A percentile compares a stretch with the other conserved stretches of the same genome.
These are phyloP conservation scores for Panulirus ornatus DNA, from an alignment of 1,140 invertebrate species.

Conservation along the genomic window DNA sequence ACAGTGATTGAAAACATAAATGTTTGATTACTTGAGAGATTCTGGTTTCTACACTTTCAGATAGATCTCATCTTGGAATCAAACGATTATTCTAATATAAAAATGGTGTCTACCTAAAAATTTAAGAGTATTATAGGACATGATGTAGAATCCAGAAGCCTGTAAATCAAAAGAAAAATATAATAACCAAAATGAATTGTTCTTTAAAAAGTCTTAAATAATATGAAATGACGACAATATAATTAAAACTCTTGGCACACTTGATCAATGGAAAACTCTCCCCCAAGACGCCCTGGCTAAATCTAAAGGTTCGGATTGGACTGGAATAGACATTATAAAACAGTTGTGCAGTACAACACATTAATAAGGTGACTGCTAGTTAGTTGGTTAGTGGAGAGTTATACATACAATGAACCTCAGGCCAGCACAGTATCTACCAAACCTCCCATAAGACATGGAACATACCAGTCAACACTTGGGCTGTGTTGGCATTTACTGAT, in stretches of 20 bases:
- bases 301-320: slow-evolving; percentile 67
- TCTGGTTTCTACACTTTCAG: slow-evolving; percentile 45
- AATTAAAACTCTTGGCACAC: slow-evolving; percentile 60
- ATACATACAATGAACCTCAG: slow-evolving; percentile 37
- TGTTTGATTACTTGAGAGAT: slow-evolving; percentile 55
- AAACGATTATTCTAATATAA: not conserved
- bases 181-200: slow-evolving; percentile 31
- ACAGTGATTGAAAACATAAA: slow-evolving; percentile 29
- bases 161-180: slow-evolving; percentile 31
- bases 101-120: not conserved
- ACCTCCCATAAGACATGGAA: not conserved
- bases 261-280: slow-evolving; percentile 56
- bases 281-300: slow-evolving; percentile 49
- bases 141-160: slow-evolving; percentile 54
- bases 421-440: slow-evolving; percentile 37
- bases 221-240: slow-evolving; percentile 36
- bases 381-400: slow-evolving; percentile 53
- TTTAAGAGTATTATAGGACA: not conserved
- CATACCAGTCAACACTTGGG: slow-evolving; percentile 2
- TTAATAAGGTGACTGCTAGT: slow-evolving; percentile 52
- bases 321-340: slow-evolving; percentile 53
- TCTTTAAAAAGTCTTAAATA: slow-evolving; percentile 44
- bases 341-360: slow-evolving; percentile 59
- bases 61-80: not conserved
- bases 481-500: slow-evolving; percentile 11